Percentiles rank a stretch among this genome's conserved stretches.
phyloP scores from a whole-genome alignment of 2,888 invertebrate species.

The Trissoscelio sp. region DNA sequence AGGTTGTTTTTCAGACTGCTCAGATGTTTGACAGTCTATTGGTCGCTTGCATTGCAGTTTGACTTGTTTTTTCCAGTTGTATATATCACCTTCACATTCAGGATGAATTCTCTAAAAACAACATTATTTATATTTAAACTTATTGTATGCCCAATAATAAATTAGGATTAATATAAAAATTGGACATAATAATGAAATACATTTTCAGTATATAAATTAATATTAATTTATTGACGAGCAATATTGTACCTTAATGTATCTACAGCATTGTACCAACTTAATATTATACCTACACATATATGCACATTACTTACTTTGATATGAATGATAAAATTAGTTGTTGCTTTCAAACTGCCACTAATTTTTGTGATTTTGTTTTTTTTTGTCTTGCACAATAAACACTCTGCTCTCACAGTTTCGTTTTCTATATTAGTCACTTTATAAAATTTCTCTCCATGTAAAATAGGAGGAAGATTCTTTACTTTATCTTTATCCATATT shows the following conservation, averaged over 20 bases:
- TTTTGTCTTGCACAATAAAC: slow-evolving; percentile 5
- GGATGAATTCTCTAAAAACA: slow-evolving; percentile 8
- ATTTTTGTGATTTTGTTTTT: background rate
- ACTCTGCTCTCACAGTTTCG: slow-evolving; percentile 6
- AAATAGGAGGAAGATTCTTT: background rate
- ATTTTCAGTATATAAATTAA: too few species aligned
- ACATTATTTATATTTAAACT: too few species aligned
- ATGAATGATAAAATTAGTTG: slow-evolving; percentile 1
- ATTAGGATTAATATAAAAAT: too few species aligned
- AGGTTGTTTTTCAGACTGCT: background rate
- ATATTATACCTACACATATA: too few species aligned
- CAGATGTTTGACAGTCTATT: background rate
- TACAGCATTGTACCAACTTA: too few species aligned
- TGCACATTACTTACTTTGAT: slow-evolving; percentile 13
- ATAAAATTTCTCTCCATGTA: slow-evolving; percentile 10
- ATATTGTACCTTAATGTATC: too few species aligned
- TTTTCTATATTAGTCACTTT: background rate
- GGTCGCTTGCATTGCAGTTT: background rate
- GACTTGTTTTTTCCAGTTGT: background rate
- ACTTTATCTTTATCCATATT: too few species aligned
- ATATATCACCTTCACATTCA: background rate
- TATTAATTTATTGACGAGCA: too few species aligned
- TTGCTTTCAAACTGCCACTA: slow-evolving; percentile 13
- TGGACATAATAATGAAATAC: too few species aligned
- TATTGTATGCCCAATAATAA: too few species aligned